Conservation (phyloP, 2,797 vertebrate species). For the Diplodus sargus region DNA sequence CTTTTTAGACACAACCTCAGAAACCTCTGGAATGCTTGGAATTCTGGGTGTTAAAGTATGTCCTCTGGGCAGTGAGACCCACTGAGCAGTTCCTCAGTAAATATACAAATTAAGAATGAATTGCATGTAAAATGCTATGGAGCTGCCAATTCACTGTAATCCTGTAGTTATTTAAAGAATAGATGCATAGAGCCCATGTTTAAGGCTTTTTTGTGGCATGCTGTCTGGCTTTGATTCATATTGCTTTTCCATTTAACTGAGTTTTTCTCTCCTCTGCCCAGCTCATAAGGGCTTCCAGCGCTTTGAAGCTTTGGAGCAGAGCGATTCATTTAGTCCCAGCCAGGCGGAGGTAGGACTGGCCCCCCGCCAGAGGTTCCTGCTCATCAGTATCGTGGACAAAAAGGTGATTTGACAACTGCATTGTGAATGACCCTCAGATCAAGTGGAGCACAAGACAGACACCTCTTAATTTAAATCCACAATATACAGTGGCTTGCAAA, state of each 20-base stretch:
- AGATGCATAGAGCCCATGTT: constrained; percentile 16
- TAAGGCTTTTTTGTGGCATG: not conserved
- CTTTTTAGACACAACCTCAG: not conserved
- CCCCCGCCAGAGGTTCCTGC: constrained; percentile 94
- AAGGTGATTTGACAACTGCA: constrained; percentile 84
- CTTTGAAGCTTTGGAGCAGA: constrained; percentile 93
- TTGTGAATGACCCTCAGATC: constrained; percentile 10
- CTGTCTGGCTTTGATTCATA: constrained; percentile 12
- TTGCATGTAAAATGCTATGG: not conserved
- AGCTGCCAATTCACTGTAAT: constrained; percentile 5
- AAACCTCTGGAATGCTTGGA: not conserved
- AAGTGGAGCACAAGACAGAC: not conserved
- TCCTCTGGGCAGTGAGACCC: constrained; percentile 12
- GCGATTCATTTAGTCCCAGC: constrained; percentile 80
- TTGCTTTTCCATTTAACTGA: constrained; percentile 25
- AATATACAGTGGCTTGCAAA: no score
- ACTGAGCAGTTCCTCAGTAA: not conserved
- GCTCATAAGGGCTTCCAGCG: constrained; percentile 96
- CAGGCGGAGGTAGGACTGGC: constrained; percentile 80
- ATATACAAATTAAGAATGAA: not conserved
- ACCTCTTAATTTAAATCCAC: not conserved
- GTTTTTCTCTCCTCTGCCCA: constrained; percentile 62
- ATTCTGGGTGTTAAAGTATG: not conserved
- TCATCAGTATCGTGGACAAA: constrained; percentile 91
- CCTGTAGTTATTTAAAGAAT: constrained; percentile 20